These are phyloP conservation scores for Artemisiospiza belli DNA, from an alignment of 2,113 vertebrate species.

Conservation along the genomic window DNA sequence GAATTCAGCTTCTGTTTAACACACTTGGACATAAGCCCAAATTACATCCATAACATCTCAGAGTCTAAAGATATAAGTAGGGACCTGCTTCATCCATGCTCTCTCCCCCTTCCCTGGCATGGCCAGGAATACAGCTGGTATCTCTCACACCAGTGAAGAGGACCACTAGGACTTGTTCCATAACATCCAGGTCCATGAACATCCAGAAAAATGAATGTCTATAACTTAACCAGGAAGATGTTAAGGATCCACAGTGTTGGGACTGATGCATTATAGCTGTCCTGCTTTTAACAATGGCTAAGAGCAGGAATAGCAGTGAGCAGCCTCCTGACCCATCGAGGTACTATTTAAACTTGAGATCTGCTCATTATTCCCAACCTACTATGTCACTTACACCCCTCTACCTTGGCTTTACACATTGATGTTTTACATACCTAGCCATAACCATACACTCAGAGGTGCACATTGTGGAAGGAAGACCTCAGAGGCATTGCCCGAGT, in stretches of 20 bases:
- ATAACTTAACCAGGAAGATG: background rate
- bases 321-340: background rate
- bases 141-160: background rate
- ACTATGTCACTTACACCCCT: background rate
- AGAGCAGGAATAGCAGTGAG: background rate
- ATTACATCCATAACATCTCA: background rate
- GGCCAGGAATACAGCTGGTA: background rate
- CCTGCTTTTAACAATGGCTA: background rate
- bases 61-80: background rate
- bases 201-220: background rate
- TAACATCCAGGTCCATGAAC: background rate
- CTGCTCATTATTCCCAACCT: background rate
- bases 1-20: background rate
- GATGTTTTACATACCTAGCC: background rate
- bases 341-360: background rate
- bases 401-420: background rate
- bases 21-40: background rate
- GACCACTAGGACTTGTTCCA: background rate
- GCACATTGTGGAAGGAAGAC: background rate
- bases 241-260: background rate
- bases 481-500: background rate
- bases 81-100: background rate
- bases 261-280: background rate
- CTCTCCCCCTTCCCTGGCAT: background rate
- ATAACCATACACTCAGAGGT: background rate